Base-by-base conservation (phyloP, 30 jellyfish, hydroid and myxozoan species). In the Pseudorhiza aurosa region DNA sequence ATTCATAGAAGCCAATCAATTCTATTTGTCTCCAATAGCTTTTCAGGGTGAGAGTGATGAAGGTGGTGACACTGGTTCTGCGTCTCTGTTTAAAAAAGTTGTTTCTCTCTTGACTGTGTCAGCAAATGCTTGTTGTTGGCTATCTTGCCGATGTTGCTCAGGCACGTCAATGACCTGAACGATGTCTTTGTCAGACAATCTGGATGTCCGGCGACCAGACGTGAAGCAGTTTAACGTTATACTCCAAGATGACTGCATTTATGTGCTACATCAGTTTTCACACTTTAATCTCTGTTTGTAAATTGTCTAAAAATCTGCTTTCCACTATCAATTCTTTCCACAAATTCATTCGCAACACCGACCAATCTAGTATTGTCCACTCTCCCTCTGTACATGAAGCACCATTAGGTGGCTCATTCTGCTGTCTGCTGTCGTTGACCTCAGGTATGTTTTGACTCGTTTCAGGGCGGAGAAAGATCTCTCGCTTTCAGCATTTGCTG, bases 391-490 rank as follows among this genome's bases (percentile, higher is more conserved):
- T 9, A 32, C 72, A 37, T 70, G 4, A 3, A 70, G 47, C 24
- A 70, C 51, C 73, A 46, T 43, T 59, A 73, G 44, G 44, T 73
- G 63, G 46, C 51, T 73, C n/a, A 46, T 12, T 27, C 87, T 3
- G 87, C n/a, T 15, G 37, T 73, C 29, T 32, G 69, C 55, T 32
- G 69, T 71, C 25, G 87, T 73, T 26, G 87, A 24, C 9, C 87
- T 55, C 24, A 73, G 44, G 35, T 51, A 73, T 8, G 87, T 73
- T 36, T 73, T 47, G 25, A 51, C 46, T 14, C 87, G 45, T 55
- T 33, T 49, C 24, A 73, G 79, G 22, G 80, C 87, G 15, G 74
- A 56, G 60, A 77, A 77, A 57, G 88, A 59, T 42, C 89, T 59
- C 31, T 58, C 89, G 24, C 88, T 29, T 9, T 58, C 51, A 10